These are phyloP conservation scores for Drosophila saltans DNA, from an alignment of 1,140 invertebrate species.

Conservation along the genomic window DNA sequence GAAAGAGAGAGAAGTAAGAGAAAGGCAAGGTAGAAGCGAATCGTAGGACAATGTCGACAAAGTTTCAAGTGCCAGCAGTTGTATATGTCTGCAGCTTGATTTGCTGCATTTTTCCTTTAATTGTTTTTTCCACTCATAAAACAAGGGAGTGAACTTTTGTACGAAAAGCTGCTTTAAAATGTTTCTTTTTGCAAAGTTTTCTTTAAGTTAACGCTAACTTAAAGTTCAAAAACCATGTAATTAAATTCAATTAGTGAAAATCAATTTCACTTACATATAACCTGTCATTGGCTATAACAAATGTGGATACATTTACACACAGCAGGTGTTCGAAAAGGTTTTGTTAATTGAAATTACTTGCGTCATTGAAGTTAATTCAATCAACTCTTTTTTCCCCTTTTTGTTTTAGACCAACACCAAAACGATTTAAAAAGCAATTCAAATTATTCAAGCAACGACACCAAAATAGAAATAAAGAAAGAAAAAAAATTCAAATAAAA, in stretches of 20 bases:
- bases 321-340: conserved; percentile 12
- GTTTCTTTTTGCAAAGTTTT: not conserved
- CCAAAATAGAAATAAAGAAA: not conserved
- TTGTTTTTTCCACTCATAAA: conserved; percentile 9
- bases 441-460: not conserved
- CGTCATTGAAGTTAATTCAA: conserved; percentile 9
- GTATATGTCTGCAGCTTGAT: conserved; percentile 33
- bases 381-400: not conserved
- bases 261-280: not conserved
- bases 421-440: conserved; percentile 13
- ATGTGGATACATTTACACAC: not conserved
- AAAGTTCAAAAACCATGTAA: not conserved
- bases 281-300: not conserved
- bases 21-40: conserved; percentile 15
- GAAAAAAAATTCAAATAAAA: not conserved
- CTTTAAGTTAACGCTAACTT: not conserved
- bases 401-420: not conserved
- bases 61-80: conserved; percentile 63
- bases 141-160: not conserved
- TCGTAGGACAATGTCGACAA: conserved; percentile 35
- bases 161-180: not conserved
- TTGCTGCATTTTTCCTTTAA: conserved; percentile 42
- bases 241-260: conserved; percentile 6
- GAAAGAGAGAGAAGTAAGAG: conserved; percentile 12
- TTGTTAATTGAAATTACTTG: conserved; percentile 19